A percentile compares a stretch with the other conserved stretches of the same genome.
Conservation (phyloP, 2,888 invertebrate species). For the Bimastos eiseni region DNA sequence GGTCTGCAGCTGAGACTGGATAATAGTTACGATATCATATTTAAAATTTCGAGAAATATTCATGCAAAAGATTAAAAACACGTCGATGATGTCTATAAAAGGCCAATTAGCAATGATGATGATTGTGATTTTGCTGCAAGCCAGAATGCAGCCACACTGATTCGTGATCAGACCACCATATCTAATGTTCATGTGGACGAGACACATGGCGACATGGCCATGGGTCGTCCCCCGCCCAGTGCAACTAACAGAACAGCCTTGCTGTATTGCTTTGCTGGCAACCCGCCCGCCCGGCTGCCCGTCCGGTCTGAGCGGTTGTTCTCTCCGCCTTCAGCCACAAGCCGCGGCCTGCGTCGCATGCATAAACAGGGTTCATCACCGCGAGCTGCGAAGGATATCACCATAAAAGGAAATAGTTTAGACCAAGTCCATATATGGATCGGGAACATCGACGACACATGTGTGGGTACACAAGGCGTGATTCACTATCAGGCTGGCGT, state of each 20-base stretch:
- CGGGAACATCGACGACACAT: neutral
- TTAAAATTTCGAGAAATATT: neutral
- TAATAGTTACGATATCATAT: neutral
- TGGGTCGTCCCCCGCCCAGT: neutral
- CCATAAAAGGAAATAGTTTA: slow-evolving; percentile 13
- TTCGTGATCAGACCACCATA: neutral
- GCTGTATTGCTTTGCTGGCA: neutral
- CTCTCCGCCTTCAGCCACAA: neutral
- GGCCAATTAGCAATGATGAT: neutral
- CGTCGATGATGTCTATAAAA: neutral
- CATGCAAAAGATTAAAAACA: too few species aligned
- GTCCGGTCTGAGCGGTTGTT: neutral
- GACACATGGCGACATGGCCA: neutral
- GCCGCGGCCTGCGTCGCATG: neutral
- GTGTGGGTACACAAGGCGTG: neutral
- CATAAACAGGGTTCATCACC: neutral
- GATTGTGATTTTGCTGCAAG: neutral
- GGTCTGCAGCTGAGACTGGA: neutral
- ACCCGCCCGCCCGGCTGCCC: neutral
- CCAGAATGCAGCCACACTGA: neutral
- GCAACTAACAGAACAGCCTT: neutral
- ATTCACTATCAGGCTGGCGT: neutral
- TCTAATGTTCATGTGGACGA: neutral
- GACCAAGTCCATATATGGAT: slow-evolving; percentile 1
- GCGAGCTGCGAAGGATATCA: neutral